Conservation (phyloP, 1,140 invertebrate genomes). For the Drosophila bocki region DNA sequence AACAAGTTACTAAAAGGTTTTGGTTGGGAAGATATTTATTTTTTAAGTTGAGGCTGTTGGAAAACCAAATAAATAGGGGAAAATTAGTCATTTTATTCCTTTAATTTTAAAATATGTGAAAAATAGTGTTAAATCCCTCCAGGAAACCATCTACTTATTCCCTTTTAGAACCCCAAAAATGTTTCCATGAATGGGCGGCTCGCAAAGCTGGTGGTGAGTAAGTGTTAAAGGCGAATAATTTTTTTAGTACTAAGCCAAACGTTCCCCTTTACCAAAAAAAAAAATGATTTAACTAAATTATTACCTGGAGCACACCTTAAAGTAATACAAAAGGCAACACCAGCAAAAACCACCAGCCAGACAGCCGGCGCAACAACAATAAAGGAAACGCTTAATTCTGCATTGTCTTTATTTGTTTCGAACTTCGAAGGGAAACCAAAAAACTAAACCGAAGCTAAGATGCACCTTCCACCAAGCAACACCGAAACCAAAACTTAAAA, state of each 20-base stretch:
- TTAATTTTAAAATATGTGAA: background rate
- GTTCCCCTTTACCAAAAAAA: conserved; percentile 38
- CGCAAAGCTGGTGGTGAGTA: conserved; percentile 74
- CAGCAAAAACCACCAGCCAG: conserved; percentile 41
- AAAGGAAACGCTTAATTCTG: conserved; percentile 83
- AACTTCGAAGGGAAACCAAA: conserved; percentile 37
- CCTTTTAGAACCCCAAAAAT: background rate
- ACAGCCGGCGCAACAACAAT: conserved; percentile 65
- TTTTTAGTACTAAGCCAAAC: conserved; percentile 57
- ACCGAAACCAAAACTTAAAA: conserved; percentile 17
- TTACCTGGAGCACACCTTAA: conserved; percentile 84
- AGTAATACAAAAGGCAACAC: conserved; percentile 81
- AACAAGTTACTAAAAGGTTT: background rate
- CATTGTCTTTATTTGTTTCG: conserved; percentile 67
- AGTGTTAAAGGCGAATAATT: conserved; percentile 80
- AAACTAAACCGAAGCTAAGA: conserved; percentile 48
- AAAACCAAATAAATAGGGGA: background rate
- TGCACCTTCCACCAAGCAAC: conserved; percentile 50
- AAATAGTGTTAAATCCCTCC: background rate
- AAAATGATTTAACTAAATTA: conserved; percentile 85
- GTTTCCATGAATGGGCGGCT: conserved; percentile 63
- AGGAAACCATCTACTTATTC: background rate
- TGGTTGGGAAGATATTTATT: background rate
- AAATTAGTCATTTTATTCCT: too few relatives aligned
- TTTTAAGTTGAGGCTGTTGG: background rate